Evolutionary conservation across 2,113 vertebrate genomes (phyloP).

Genomic region (Malurus elegans): DNA sequence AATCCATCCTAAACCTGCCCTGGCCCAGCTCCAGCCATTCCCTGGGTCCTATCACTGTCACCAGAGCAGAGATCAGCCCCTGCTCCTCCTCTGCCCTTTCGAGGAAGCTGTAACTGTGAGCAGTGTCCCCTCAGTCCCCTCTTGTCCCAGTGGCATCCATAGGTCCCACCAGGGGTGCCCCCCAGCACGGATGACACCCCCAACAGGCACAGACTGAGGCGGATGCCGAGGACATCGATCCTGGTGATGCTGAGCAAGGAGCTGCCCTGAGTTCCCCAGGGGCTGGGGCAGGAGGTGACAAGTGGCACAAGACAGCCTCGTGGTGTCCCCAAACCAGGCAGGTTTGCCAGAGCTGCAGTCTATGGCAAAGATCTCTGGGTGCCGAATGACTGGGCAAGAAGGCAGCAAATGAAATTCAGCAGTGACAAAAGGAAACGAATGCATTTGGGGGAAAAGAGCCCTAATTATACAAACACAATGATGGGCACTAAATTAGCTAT

Average conservation of each 20-base stretch:
- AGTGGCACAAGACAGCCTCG: fast-evolving
- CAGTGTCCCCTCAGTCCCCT: not conserved
- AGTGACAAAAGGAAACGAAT: slow-evolving; percentile 51
- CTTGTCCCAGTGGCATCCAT: not conserved
- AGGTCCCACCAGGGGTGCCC: not conserved
- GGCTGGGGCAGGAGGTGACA: not conserved
- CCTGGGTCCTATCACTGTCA: not conserved
- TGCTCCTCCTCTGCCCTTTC: not conserved
- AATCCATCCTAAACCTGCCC: fast-evolving
- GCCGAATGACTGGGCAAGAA: not conserved
- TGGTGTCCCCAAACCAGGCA: fast-evolving
- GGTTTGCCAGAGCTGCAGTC: not conserved
- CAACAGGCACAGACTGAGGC: fast-evolving
- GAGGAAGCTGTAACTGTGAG: not conserved
- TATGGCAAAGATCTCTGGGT: not conserved
- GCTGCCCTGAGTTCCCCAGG: not conserved
- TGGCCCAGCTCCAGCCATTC: fast-evolving
- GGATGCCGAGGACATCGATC: not conserved
- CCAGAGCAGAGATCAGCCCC: not conserved
- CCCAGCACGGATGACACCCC: fast-evolving
- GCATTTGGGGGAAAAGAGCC: slow-evolving; percentile 43
- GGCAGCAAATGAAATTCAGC: not conserved
- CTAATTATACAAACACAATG: slow-evolving; percentile 62
- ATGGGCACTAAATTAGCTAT: slow-evolving; percentile 64
- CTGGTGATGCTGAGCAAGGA: not conserved